Base-by-base conservation (phyloP, 2,888 invertebrate genomes). In the Tiliacea citrago region DNA sequence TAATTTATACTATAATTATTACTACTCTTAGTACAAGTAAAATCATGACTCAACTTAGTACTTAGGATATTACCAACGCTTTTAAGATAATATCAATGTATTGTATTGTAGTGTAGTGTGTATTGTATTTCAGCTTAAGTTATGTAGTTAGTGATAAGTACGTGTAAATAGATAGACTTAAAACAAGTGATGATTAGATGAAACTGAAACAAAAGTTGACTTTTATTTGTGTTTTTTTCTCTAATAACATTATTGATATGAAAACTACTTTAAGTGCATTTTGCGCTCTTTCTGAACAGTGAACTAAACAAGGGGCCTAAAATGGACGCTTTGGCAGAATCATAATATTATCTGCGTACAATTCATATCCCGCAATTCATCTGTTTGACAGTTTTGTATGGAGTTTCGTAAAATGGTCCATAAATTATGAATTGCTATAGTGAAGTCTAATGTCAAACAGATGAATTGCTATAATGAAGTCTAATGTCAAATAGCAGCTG, bases 81-180 rank as follows among this genome's bases (percentile, higher is more conserved):
- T 83, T 57, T 80, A 73, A 78, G 58, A 77, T 79, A 80, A 83
- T 79, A 87, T 74, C 71, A 66, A 70, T 79, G 60, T 71, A 69
- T 71, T 75, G 65, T 78, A 78, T 72, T 80, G 62, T 82, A 81
- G 62, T 79, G 62, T 82, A 81, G 65, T 78, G 65, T 73, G 70
- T 57, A 79, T 65, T 79, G 63, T 82, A 75, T 53, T 83, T 74
- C 63, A 75, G 39, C 10, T 62, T 83, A 82, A 82, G 74, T 81
- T 79, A 78, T 81, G 55, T 75, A 61, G 68, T 82, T 80, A 80
- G 47, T 69, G 6, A 70, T 81, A 77, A 77, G 69, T 78, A 65
- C 62, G 61, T 87, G 87, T 87, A 87, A 79, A 87, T 88, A 87
- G 65, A 73, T 86, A 82, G 76, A 55, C 24, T 75, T 79, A 82